Evolutionary conservation across 2,888 invertebrate genomes (phyloP).

Genomic region (Gymnosoma rotundatum): DNA sequence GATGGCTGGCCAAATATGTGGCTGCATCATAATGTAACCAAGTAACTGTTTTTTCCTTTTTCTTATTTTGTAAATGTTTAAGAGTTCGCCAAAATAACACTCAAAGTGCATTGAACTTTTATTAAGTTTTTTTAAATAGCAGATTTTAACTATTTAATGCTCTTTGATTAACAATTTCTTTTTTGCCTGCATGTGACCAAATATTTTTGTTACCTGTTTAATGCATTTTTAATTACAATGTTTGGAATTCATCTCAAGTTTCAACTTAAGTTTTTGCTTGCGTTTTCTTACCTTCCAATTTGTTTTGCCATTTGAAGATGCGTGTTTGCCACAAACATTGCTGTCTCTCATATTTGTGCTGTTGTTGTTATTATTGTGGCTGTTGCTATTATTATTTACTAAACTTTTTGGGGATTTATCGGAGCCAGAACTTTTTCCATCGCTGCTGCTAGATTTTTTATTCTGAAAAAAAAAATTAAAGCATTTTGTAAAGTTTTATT

Average conservation of each 20-base stretch:
- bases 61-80: conserved; percentile 14
- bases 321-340: conserved; percentile 77
- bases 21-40: background rate
- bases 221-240: background rate
- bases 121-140: background rate
- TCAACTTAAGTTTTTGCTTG: background rate
- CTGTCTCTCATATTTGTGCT: conserved; percentile 76
- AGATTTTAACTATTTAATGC: conserved; percentile 17
- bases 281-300: conserved; percentile 80
- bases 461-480: conserved; percentile 67
- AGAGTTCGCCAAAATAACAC: conserved; percentile 16
- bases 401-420: conserved; percentile 74
- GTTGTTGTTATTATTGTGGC: conserved; percentile 71
- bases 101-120: conserved; percentile 48
- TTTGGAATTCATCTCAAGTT: background rate
- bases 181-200: conserved; percentile 2
- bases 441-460: conserved; percentile 70
- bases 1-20: conserved; percentile 7
- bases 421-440: conserved; percentile 72
- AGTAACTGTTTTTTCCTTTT: background rate
- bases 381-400: conserved; percentile 58
- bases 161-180: conserved; percentile 12
- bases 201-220: conserved; percentile 18
- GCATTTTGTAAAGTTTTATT: background rate
- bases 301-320: conserved; percentile 76